These are phyloP conservation scores for Neolamprologus tretocephalus DNA, from an alignment of 2,113 vertebrate genomes.

Conservation along the genomic window DNA sequence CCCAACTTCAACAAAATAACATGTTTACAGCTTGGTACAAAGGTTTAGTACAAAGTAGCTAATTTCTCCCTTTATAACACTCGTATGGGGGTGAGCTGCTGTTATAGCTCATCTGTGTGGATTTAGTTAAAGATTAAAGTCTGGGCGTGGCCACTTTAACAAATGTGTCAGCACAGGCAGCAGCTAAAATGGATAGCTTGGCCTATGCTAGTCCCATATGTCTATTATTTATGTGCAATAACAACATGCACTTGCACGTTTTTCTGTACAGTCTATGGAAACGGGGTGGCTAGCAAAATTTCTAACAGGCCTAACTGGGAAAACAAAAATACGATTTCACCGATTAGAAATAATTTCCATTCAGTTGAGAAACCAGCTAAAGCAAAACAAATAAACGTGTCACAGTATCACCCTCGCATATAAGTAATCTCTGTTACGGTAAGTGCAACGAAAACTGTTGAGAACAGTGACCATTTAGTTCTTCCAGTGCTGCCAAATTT, in stretches of 20 bases:
- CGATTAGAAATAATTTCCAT: background rate
- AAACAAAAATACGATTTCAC: background rate
- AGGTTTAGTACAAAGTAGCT: background rate
- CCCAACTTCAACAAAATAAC: background rate
- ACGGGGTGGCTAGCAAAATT: background rate
- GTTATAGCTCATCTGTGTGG: fast-evolving
- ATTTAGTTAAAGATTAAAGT: background rate
- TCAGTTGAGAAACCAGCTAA: background rate
- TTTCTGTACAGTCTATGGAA: background rate
- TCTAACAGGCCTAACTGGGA: background rate
- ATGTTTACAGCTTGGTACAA: background rate
- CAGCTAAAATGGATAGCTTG: background rate
- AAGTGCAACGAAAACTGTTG: background rate
- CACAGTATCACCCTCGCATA: fast-evolving
- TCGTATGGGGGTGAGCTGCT: fast-evolving
- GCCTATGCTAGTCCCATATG: background rate
- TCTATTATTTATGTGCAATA: background rate
- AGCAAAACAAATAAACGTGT: background rate
- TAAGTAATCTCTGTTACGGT: background rate
- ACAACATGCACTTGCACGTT: fast-evolving
- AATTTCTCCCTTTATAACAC: background rate
- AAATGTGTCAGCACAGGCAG: fast-evolving
- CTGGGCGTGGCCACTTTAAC: fast-evolving
- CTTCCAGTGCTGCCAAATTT: background rate
- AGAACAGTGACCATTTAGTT: background rate